Evolutionary conservation across 2,888 invertebrate genomes (phyloP).

Genomic region (Acanthoscelides obtectus): DNA sequence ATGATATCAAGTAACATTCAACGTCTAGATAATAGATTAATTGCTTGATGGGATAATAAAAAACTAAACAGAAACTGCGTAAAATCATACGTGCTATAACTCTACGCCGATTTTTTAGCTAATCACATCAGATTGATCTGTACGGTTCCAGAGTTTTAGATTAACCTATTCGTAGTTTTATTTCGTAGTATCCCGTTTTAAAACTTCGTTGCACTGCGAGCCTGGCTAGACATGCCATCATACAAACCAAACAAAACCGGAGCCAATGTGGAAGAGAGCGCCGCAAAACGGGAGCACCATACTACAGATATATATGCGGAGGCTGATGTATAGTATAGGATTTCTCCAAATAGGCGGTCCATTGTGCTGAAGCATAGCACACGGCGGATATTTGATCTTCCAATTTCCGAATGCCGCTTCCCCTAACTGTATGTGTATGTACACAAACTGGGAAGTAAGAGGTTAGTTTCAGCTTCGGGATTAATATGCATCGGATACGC

Average conservation of each 20-base stretch:
- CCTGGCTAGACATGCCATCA: background rate
- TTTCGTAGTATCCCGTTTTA: background rate
- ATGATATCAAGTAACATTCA: no score
- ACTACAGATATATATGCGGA: background rate
- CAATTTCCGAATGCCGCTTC: background rate
- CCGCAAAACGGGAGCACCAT: background rate
- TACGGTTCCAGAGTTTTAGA: no score
- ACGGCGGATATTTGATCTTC: background rate
- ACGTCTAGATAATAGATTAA: no score
- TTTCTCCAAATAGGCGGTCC: background rate
- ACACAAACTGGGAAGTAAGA: background rate
- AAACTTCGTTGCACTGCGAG: background rate
- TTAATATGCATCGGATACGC: background rate
- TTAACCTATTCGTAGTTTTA: no score
- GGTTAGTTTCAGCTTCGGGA: background rate
- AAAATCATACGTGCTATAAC: no score
- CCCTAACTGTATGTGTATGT: background rate
- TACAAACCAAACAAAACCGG: background rate
- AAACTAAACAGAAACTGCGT: no score
- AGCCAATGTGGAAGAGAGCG: background rate
- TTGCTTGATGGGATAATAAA: no score
- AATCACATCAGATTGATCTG: no score
- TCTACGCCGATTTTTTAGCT: no score
- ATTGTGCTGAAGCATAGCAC: background rate
- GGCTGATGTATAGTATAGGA: background rate